A percentile compares a stretch with the other conserved stretches of the same genome.
phyloP scores from a whole-genome alignment of 2,797 vertebrate species.

The Tolypeutes matacus region DNA sequence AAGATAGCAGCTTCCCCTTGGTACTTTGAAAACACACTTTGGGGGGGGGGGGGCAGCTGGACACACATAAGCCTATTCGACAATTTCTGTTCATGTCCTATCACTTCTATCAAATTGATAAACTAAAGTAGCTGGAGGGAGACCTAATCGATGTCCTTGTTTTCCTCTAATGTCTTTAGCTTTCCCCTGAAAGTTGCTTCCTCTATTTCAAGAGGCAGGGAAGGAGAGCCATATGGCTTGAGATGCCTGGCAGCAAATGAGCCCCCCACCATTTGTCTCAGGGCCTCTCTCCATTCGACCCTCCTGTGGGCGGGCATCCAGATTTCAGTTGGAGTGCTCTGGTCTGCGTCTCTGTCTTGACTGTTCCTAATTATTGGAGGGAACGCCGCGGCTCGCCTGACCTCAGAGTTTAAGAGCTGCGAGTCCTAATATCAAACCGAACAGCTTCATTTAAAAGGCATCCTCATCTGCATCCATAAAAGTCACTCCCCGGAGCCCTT shows the following conservation, averaged over 20 bases:
- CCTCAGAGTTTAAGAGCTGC: constrained; percentile 74
- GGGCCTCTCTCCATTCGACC: constrained; percentile 73
- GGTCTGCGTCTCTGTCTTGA: constrained; percentile 83
- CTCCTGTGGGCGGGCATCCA: constrained; percentile 75
- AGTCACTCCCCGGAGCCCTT: constrained; percentile 76
- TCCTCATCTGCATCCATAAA: constrained; percentile 81
- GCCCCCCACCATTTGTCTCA: constrained; percentile 79
- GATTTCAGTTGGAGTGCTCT: constrained; percentile 76
- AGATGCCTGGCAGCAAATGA: constrained; percentile 71
- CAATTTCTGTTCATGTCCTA: neutral
- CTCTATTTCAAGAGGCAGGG: constrained; percentile 70
- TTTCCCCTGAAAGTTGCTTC: constrained; percentile 63
- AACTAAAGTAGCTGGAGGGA: constrained; percentile 45
- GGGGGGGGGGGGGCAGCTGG: neutral
- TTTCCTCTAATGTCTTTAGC: constrained; percentile 12
- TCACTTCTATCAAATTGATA: constrained; percentile 53
- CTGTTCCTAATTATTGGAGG: constrained; percentile 81
- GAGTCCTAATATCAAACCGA: constrained; percentile 72
- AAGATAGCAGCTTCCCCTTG: constrained; percentile 5
- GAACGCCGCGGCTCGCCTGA: constrained; percentile 73
- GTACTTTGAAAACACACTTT: neutral
- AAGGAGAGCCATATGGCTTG: constrained; percentile 79
- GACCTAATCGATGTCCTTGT: constrained; percentile 22
- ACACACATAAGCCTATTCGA: neutral
- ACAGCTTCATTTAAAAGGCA: constrained; percentile 81